Evolutionary conservation across 2,113 vertebrate species (phyloP).

Genomic region (Piprites chloris): DNA sequence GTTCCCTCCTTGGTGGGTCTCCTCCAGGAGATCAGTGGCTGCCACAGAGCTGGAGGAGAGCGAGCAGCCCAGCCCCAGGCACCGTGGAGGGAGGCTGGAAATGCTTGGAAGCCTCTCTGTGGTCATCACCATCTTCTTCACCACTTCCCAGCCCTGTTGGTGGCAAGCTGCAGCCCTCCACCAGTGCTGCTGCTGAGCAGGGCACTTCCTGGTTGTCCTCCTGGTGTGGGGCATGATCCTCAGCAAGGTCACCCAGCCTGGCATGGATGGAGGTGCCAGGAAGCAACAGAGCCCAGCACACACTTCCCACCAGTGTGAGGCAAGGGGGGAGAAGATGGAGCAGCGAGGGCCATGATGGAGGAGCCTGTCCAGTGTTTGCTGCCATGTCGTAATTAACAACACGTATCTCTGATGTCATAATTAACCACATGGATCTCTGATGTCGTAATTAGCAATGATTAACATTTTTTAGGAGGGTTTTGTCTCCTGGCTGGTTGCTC

Average conservation of each 20-base stretch:
- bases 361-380: background rate
- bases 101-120: accelerated
- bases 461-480: constrained; percentile 29
- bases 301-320: accelerated
- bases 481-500: constrained; percentile 36
- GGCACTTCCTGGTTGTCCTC: background rate
- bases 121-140: background rate
- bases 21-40: background rate
- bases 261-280: background rate
- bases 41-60: background rate
- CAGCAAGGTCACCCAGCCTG: accelerated
- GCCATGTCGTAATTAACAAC: accelerated
- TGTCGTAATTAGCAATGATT: constrained; percentile 44
- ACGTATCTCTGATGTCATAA: background rate
- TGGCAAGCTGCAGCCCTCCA: background rate
- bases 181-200: accelerated
- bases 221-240: background rate
- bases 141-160: background rate
- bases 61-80: background rate
- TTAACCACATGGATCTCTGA: background rate
- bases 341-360: background rate
- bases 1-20: background rate
- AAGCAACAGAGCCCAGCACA: background rate
- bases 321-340: background rate
- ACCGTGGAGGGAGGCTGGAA: background rate